Percentiles rank a stretch among this genome's conserved stretches.
These are phyloP conservation scores for Patagioenas fasciata DNA, from an alignment of 2,113 vertebrate species.

Conservation along the genomic window DNA sequence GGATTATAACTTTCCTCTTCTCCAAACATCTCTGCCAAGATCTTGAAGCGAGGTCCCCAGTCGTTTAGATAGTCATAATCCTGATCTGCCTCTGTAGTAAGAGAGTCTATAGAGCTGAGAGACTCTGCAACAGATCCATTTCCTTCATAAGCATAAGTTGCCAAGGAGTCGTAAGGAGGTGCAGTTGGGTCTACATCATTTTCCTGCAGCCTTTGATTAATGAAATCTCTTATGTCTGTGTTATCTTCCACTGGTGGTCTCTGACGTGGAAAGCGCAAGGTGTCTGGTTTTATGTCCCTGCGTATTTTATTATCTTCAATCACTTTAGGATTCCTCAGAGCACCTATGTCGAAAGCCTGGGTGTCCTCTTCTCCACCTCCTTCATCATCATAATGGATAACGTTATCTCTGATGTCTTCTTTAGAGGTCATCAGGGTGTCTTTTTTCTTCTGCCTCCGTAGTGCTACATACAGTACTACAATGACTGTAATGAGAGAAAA, in stretches of 20 bases:
- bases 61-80: conserved; percentile 93
- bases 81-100: conserved; percentile 83
- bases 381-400: conserved; percentile 98
- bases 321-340: conserved; percentile 93
- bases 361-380: conserved; percentile 98
- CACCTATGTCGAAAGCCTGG: conserved; percentile 96
- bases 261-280: conserved; percentile 72
- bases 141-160: conserved; percentile 96
- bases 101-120: conserved; percentile 92
- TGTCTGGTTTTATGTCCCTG: conserved; percentile 93
- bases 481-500: conserved; percentile 80
- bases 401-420: conserved; percentile 97
- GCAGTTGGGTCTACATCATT: conserved; percentile 88
- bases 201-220: conserved; percentile 88
- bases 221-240: conserved; percentile 92
- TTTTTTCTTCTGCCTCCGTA: conserved; percentile 93
- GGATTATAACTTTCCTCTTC: conserved; percentile 82
- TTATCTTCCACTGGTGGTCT: conserved; percentile 80
- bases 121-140: conserved; percentile 91
- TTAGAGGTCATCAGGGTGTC: conserved; percentile 98
- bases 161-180: conserved; percentile 95
- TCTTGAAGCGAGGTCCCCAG: conserved; percentile 97
- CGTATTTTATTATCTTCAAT: conserved; percentile 91
- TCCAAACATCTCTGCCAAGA: conserved; percentile 93
- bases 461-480: conserved; percentile 93